Evolutionary conservation across 2,113 vertebrate species (phyloP).

Genomic region (Chloroceryle aenea): DNA sequence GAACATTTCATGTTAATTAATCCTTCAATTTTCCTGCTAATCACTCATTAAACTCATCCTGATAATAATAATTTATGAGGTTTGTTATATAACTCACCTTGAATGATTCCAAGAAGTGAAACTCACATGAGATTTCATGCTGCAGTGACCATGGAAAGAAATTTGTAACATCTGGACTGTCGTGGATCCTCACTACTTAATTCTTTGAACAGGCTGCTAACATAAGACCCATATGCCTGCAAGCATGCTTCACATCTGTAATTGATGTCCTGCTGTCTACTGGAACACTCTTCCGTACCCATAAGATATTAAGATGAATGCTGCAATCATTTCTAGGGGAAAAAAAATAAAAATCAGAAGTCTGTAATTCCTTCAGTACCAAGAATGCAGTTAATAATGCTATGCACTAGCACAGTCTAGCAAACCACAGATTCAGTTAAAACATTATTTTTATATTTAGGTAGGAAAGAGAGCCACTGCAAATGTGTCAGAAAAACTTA

Average conservation of each 20-base stretch:
- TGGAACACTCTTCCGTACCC: slow-evolving; percentile 88
- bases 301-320: slow-evolving; percentile 54
- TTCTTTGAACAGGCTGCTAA: slow-evolving; percentile 92
- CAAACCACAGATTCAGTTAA: background rate
- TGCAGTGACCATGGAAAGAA: slow-evolving; percentile 91
- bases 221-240: slow-evolving; percentile 92
- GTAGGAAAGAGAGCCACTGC: background rate
- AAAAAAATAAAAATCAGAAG: background rate
- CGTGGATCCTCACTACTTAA: slow-evolving; percentile 89
- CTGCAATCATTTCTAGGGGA: background rate
- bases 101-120: slow-evolving; percentile 94
- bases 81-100: slow-evolving; percentile 81
- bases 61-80: slow-evolving; percentile 55
- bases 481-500: background rate
- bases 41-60: slow-evolving; percentile 29
- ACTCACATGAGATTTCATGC: slow-evolving; percentile 91
- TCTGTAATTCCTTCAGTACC: background rate
- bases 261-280: slow-evolving; percentile 94
- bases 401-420: background rate
- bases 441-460: background rate
- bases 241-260: slow-evolving; percentile 92
- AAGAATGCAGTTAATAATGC: background rate
- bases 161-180: slow-evolving; percentile 94
- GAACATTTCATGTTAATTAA: slow-evolving; percentile 35
- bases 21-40: slow-evolving; percentile 18